Evolutionary conservation across 2,888 invertebrate genomes (phyloP).

Genomic region (Neria commutata): DNA sequence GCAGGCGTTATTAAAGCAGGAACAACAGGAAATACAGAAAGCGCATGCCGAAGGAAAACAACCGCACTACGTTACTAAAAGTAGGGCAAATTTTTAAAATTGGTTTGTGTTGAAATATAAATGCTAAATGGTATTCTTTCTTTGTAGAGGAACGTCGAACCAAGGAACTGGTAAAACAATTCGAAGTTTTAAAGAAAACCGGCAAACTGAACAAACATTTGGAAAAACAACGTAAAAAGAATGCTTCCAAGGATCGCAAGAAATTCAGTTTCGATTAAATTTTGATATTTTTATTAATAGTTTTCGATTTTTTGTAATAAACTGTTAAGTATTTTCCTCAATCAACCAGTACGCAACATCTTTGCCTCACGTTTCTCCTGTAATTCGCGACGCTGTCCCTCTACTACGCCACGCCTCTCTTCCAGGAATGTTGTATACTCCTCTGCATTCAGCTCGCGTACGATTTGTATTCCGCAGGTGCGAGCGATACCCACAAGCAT

Average conservation of each 20-base stretch:
- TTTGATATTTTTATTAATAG: conserved; percentile 6
- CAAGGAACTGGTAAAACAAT: conserved; percentile 77
- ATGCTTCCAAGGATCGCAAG: conserved; percentile 62
- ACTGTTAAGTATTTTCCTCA: conserved; percentile 3
- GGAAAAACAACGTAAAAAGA: conserved; percentile 79
- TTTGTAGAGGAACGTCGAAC: conserved; percentile 79
- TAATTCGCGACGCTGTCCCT: conserved; percentile 75
- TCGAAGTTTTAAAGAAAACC: conserved; percentile 77
- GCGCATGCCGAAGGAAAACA: conserved; percentile 72
- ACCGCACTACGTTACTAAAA: conserved; percentile 75
- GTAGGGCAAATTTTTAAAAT: conserved; percentile 61
- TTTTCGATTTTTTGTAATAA: conserved; percentile 9
- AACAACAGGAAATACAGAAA: conserved; percentile 66
- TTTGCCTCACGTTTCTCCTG: conserved; percentile 88
- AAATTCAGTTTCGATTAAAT: conserved; percentile 54
- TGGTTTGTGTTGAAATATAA: neutral
- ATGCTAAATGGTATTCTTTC: conserved; percentile 16
- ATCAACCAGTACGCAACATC: conserved; percentile 79
- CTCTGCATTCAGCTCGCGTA: conserved; percentile 74
- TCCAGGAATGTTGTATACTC: conserved; percentile 84
- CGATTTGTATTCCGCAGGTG: conserved; percentile 85
- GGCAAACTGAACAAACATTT: conserved; percentile 83
- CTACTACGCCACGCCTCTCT: conserved; percentile 73
- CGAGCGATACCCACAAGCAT: conserved; percentile 79
- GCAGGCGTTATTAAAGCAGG: conserved; percentile 64